phyloP scores from a whole-genome alignment of 2,888 invertebrate genomes.

The Microdon myrmicae region DNA sequence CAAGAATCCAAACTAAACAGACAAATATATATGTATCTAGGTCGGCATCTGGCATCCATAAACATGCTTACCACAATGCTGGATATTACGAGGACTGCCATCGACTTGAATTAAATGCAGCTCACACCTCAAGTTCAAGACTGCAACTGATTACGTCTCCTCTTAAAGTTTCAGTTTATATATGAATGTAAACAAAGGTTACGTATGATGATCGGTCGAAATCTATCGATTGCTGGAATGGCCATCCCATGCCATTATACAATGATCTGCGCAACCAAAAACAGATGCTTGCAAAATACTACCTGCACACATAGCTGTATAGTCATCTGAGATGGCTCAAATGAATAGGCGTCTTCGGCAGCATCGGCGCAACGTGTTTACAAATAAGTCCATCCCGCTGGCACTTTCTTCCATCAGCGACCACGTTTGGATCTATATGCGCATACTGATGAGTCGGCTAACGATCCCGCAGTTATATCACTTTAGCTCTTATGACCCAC shows the following conservation, averaged over 20 bases:
- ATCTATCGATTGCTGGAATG: conserved; percentile 23
- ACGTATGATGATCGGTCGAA: conserved; percentile 12
- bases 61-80: conserved; percentile 19
- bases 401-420: too few species aligned
- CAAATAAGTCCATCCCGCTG: too few species aligned
- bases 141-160: conserved; percentile 28
- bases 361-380: too few species aligned
- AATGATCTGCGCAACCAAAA: conserved; percentile 26
- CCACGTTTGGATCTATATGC: too few species aligned
- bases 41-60: too few species aligned
- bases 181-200: conserved; percentile 25
- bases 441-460: too few species aligned
- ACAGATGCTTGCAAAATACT: conserved; percentile 40
- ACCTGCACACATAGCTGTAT: too few species aligned
- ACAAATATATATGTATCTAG: neutral
- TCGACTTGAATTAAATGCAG: conserved; percentile 9
- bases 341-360: conserved; percentile 1
- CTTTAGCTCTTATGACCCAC: too few species aligned
- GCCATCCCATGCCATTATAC: conserved; percentile 35
- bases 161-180: conserved; percentile 32
- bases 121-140: conserved; percentile 15
- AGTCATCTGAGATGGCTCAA: too few species aligned
- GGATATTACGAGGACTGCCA: neutral
- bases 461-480: too few species aligned
- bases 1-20: conserved; percentile 8